Evolutionary conservation across 2,113 vertebrate species (phyloP).

Genomic region (Mustela lutreola): DNA sequence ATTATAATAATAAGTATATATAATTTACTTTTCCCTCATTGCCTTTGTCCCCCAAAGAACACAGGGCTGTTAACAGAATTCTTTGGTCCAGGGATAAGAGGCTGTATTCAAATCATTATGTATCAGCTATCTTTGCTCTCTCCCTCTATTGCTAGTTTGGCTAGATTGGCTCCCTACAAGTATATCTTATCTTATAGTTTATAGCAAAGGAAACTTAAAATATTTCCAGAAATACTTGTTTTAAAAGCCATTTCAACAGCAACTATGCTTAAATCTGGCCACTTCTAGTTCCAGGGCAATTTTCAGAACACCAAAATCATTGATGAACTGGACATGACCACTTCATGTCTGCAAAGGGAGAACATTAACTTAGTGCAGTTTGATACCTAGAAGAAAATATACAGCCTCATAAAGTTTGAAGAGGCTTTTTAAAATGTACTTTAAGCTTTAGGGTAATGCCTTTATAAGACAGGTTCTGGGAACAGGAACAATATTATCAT

Average conservation of each 20-base stretch:
- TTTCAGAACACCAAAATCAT: conserved; percentile 34
- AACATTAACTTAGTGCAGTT: conserved; percentile 39
- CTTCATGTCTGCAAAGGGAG: conserved; percentile 13
- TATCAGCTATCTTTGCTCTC: neutral
- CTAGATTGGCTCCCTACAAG: neutral
- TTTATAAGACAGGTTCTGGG: conserved; percentile 52
- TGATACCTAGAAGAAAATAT: conserved; percentile 61
- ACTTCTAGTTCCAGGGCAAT: conserved; percentile 46
- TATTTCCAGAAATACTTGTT: conserved; percentile 36
- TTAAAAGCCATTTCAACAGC: conserved; percentile 20
- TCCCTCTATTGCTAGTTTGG: conserved; percentile 27
- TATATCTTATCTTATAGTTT: conserved; percentile 29
- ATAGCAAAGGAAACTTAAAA: conserved; percentile 37
- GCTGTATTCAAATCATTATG: neutral
- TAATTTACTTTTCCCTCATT: conserved; percentile 46
- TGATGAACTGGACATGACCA: conserved; percentile 37
- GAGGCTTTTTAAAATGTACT: conserved; percentile 39
- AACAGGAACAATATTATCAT: neutral
- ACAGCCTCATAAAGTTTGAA: conserved; percentile 62
- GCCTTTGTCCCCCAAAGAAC: conserved; percentile 10
- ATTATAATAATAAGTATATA: neutral
- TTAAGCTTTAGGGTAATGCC: conserved; percentile 45
- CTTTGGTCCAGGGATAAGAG: conserved; percentile 2
- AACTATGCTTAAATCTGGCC: conserved; percentile 1
- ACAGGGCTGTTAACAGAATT: conserved; percentile 48